Evolutionary conservation across 2,888 invertebrate species (phyloP).

Genomic region (Neocrepidodera transversa): DNA sequence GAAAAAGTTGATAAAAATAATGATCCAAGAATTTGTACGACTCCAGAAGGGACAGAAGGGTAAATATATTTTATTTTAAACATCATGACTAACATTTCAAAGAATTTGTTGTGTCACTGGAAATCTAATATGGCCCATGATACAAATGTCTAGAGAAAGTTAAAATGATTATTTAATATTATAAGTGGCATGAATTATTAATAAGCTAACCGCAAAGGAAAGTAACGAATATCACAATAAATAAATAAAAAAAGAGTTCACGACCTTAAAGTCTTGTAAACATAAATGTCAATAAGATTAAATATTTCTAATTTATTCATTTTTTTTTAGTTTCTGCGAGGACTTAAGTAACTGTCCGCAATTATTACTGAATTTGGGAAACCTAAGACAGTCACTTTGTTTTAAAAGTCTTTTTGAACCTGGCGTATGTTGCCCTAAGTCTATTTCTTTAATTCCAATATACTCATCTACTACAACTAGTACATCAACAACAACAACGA

Average conservation of each 20-base stretch:
- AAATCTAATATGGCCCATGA: conserved; percentile 17
- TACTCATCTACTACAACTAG: conserved; percentile 46
- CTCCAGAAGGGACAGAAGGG: conserved; percentile 81
- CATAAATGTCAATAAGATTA: too few relatives aligned
- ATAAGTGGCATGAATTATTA: background rate
- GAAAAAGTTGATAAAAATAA: conserved; percentile 55
- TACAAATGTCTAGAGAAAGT: conserved; percentile 12
- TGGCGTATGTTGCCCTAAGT: conserved; percentile 86
- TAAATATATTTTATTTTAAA: conserved; percentile 45
- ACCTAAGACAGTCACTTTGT: conserved; percentile 84
- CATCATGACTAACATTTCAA: background rate
- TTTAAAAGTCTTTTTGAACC: conserved; percentile 92
- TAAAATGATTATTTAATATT: conserved; percentile 12
- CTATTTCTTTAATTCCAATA: conserved; percentile 54
- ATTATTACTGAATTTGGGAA: conserved; percentile 79
- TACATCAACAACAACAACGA: conserved; percentile 49
- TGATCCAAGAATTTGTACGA: conserved; percentile 75
- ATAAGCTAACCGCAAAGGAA: conserved; percentile 4
- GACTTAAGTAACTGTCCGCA: conserved; percentile 90
- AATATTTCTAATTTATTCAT: conserved; percentile 3
- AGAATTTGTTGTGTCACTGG: conserved; percentile 14
- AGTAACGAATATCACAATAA: background rate
- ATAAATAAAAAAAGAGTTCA: conserved; percentile 2
- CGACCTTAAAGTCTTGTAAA: background rate
- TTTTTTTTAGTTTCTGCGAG: conserved; percentile 68